These are phyloP conservation scores for Sussaba pulchella DNA, from an alignment of 2,888 invertebrate genomes.

Conservation along the genomic window DNA sequence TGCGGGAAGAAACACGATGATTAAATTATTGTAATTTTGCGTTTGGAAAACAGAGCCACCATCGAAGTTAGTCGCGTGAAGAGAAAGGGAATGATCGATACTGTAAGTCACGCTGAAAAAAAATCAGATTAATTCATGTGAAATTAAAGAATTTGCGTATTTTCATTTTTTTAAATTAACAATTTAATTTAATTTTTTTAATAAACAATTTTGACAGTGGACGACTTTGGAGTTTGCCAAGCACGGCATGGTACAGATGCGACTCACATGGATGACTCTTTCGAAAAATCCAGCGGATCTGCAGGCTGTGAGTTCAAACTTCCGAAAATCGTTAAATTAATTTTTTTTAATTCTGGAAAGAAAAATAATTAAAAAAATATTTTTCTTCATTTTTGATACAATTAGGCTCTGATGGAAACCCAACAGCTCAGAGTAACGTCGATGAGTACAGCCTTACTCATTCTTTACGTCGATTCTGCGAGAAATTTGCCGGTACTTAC, in stretches of 20 bases:
- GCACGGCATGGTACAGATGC: constrained; percentile 96
- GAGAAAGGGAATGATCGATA: constrained; percentile 89
- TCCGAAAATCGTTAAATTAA: neutral
- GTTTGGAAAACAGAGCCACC: constrained; percentile 87
- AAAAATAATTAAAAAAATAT: constrained; percentile 15
- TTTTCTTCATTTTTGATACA: constrained; percentile 69
- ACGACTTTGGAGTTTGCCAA: constrained; percentile 97
- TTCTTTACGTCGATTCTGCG: constrained; percentile 96
- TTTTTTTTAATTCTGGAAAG: neutral
- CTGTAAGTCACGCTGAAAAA: constrained; percentile 86
- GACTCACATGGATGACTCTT: constrained; percentile 95
- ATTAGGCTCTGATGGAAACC: constrained; percentile 91
- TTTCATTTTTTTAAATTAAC: constrained; percentile 25
- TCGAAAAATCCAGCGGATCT: constrained; percentile 90
- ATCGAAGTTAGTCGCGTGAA: constrained; percentile 90
- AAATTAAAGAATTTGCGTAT: constrained; percentile 59
- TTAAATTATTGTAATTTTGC: constrained; percentile 41
- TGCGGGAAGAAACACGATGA: neutral
- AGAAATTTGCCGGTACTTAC: constrained; percentile 93
- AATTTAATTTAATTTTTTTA: constrained; percentile 38
- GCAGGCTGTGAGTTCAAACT: constrained; percentile 88
- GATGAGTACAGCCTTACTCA: constrained; percentile 91
- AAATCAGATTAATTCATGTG: constrained; percentile 29
- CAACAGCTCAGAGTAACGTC: constrained; percentile 90
- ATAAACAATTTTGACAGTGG: constrained; percentile 89